Conservation (phyloP, 92 coral and sea anemone genomes). For the Phenganax marumi region DNA sequence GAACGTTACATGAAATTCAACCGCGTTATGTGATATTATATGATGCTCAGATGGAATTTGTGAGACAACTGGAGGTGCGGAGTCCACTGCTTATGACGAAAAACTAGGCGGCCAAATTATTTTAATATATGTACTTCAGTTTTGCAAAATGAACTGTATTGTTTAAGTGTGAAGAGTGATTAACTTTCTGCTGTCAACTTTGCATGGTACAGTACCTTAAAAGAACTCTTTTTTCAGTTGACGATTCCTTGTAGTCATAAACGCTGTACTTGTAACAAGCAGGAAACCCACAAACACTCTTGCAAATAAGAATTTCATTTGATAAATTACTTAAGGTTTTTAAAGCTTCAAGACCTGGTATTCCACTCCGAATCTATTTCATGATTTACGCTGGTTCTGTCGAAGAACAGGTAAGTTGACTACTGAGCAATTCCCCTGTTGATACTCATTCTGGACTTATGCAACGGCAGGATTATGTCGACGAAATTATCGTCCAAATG, state of each 20-base stretch:
- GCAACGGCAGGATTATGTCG: no score
- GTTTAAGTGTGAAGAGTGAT: not conserved
- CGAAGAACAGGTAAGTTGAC: constrained; percentile 78
- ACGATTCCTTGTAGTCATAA: no score
- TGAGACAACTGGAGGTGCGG: constrained; percentile 86
- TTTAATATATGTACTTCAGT: not conserved
- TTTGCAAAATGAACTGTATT: no score
- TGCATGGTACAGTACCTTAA: no score
- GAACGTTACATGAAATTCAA: constrained; percentile 80
- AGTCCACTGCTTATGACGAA: not conserved
- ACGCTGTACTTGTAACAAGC: no score
- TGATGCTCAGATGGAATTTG: constrained; percentile 95
- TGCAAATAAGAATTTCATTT: not conserved
- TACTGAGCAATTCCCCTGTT: not conserved
- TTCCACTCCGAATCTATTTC: constrained; percentile 90
- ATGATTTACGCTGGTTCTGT: constrained; percentile 95
- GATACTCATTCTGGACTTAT: not conserved
- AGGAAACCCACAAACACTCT: no score
- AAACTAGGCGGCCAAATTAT: not conserved
- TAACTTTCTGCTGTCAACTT: no score
- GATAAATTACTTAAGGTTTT: constrained; percentile 59
- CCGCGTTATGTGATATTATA: constrained; percentile 91
- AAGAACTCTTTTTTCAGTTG: no score
- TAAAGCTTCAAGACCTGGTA: constrained; percentile 96
- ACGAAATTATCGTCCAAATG: no score